Percentiles rank a stretch among this genome's conserved stretches.
These are phyloP conservation scores for Sicus ferrugineus DNA, from an alignment of 2,888 invertebrate species.

Conservation along the genomic window DNA sequence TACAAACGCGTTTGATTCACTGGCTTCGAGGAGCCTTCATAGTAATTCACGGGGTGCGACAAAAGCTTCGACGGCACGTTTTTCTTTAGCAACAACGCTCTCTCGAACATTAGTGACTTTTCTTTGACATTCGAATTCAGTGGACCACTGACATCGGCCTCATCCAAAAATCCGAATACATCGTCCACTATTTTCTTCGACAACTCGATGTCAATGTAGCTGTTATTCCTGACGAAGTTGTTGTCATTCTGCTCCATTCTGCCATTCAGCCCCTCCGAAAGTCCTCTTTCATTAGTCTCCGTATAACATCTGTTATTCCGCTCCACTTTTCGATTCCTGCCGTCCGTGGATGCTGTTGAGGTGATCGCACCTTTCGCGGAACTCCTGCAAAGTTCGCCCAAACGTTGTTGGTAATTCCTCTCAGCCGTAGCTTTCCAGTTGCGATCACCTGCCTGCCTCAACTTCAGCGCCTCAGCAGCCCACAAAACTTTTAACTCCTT, in stretches of 20 bases:
- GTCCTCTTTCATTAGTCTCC: slow-evolving; percentile 35
- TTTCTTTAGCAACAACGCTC: slow-evolving; percentile 57
- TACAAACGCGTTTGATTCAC: slow-evolving; percentile 51
- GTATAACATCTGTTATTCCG: slow-evolving; percentile 37
- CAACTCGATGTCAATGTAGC: slow-evolving; percentile 63
- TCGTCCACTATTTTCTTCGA: slow-evolving; percentile 73
- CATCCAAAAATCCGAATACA: slow-evolving; percentile 72
- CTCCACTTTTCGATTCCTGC: slow-evolving; percentile 38
- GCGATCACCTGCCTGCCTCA: slow-evolving; percentile 66
- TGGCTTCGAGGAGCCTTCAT: slow-evolving; percentile 47
- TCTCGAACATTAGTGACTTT: slow-evolving; percentile 63
- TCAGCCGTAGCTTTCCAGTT: slow-evolving; percentile 75
- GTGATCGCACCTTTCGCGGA: too few species aligned
- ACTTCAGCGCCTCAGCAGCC: slow-evolving; percentile 46
- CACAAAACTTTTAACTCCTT: slow-evolving; percentile 55
- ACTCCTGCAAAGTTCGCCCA: too few species aligned
- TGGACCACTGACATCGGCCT: slow-evolving; percentile 67
- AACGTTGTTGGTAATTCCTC: slow-evolving; percentile 73
- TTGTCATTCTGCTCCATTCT: neutral
- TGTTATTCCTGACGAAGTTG: slow-evolving; percentile 52
- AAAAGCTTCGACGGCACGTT: slow-evolving; percentile 61
- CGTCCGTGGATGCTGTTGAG: slow-evolving; percentile 9
- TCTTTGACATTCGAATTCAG: slow-evolving; percentile 61
- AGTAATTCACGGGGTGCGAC: slow-evolving; percentile 62
- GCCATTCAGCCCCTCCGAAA: neutral